Percentiles rank a stretch among this genome's conserved stretches.
These are phyloP conservation scores for Pyrochroa serraticornis DNA, from an alignment of 2,888 invertebrate species.

Conservation along the genomic window DNA sequence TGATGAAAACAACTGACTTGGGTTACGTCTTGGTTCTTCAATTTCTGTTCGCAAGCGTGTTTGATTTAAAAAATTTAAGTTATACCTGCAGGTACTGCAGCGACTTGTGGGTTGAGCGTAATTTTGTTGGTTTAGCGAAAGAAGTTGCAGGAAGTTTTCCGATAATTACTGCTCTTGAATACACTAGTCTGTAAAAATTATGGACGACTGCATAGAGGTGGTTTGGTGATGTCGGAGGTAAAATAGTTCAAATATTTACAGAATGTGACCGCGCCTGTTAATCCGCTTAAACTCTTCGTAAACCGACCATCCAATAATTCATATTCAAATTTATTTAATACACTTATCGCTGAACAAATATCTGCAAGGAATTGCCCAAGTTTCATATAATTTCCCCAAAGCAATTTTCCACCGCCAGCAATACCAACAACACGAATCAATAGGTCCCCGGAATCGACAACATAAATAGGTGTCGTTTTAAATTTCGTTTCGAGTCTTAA, in stretches of 20 bases:
- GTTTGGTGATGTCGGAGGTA: slow-evolving; percentile 28
- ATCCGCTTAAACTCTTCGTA: slow-evolving; percentile 37
- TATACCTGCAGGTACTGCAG: neutral
- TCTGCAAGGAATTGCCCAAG: slow-evolving; percentile 13
- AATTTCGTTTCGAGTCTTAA: neutral
- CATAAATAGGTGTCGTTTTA: slow-evolving; percentile 11
- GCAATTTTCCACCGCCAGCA: too few species aligned
- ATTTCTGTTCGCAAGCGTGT: too few species aligned
- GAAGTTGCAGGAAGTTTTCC: neutral
- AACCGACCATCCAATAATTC: slow-evolving; percentile 45
- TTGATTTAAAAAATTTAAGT: too few species aligned
- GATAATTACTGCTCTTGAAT: too few species aligned
- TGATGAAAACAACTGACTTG: too few species aligned
- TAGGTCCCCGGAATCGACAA: neutral
- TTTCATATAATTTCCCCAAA: slow-evolving; percentile 5
- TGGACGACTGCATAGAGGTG: neutral
- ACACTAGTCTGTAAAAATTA: too few species aligned
- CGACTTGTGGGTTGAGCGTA: neutral
- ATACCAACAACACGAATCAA: too few species aligned
- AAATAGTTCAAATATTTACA: slow-evolving; percentile 48
- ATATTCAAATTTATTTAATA: slow-evolving; percentile 45
- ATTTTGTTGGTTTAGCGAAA: neutral
- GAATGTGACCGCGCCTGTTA: slow-evolving; percentile 50
- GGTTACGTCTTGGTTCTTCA: too few species aligned
- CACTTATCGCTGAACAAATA: slow-evolving; percentile 23